Evolutionary conservation across 1,140 invertebrate genomes (phyloP).

Genomic region (Parasteatoda tepidariorum): DNA sequence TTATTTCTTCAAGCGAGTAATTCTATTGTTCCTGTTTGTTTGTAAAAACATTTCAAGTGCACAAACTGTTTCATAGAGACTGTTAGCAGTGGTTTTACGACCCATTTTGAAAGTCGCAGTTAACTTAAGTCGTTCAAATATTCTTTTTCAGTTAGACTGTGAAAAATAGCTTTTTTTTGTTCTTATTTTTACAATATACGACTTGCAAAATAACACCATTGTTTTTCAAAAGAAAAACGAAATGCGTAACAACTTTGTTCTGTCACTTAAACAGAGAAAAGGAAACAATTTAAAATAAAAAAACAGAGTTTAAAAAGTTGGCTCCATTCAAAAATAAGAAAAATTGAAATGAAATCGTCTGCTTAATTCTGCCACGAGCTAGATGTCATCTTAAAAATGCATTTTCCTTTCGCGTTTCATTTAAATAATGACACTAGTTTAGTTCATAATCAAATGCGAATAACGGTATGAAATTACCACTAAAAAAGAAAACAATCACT

Average conservation of each 20-base stretch:
- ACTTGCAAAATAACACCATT: constrained; percentile 35
- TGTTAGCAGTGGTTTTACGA: constrained; percentile 26
- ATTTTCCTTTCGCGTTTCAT: too few relatives aligned
- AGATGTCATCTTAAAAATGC: constrained; percentile 25
- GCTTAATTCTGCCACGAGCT: constrained; percentile 11
- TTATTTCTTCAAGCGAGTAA: constrained; percentile 1
- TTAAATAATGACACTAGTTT: too few relatives aligned
- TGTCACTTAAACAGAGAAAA: background rate
- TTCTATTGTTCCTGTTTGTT: constrained; percentile 20
- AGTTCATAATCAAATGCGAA: too few relatives aligned
- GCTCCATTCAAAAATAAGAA: constrained; percentile 2
- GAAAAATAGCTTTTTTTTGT: constrained; percentile 18
- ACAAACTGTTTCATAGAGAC: constrained; percentile 2
- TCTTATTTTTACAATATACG: background rate
- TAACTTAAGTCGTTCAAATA: constrained; percentile 38
- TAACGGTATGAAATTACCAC: too few relatives aligned
- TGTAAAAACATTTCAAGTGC: background rate
- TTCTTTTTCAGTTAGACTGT: constrained; percentile 11
- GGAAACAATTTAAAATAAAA: background rate
- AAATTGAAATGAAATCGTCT: constrained; percentile 21
- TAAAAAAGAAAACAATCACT: too few relatives aligned
- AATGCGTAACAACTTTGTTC: constrained; percentile 33
- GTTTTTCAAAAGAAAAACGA: constrained; percentile 23
- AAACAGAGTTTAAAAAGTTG: background rate
- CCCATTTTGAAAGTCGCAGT: constrained; percentile 23